phyloP scores from a whole-genome alignment of 2,888 invertebrate species.

The Hermaeophaga mercurialis region DNA sequence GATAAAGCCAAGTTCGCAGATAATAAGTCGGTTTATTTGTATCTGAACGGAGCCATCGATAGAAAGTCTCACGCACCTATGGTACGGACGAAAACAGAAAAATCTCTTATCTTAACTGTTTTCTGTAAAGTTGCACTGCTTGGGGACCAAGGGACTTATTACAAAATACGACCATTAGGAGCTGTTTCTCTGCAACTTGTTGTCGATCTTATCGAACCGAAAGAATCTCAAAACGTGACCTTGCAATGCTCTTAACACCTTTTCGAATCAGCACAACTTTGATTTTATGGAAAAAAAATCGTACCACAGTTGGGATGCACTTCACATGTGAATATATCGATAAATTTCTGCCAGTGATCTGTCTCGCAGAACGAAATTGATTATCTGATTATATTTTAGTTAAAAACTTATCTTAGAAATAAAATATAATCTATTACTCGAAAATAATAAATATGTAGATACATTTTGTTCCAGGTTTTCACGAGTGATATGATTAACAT shows the following conservation, averaged over 20 bases:
- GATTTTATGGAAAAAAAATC: conserved; percentile 32
- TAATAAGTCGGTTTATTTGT: conserved; percentile 37
- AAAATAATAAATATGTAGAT: too few species aligned
- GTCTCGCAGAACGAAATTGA: conserved; percentile 17
- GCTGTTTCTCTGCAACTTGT: conserved; percentile 55
- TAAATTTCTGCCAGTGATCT: conserved; percentile 9
- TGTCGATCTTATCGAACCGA: conserved; percentile 54
- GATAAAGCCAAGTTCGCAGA: conserved; percentile 10
- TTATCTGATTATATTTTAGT: conserved; percentile 7
- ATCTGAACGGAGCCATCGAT: conserved; percentile 41
- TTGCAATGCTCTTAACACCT: conserved; percentile 56
- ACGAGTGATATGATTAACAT: too few species aligned
- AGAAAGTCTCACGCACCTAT: conserved; percentile 49
- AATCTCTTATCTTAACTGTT: conserved; percentile 51
- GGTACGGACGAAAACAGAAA: conserved; percentile 28
- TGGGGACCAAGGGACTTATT: conserved; percentile 44
- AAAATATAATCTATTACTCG: too few species aligned
- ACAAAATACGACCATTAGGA: conserved; percentile 55
- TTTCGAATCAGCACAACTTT: conserved; percentile 43
- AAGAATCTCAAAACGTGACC: conserved; percentile 57
- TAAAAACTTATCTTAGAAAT: too few species aligned
- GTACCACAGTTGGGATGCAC: conserved; percentile 23
- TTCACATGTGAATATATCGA: conserved; percentile 26
- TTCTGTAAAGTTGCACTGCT: conserved; percentile 49
- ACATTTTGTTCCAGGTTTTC: too few species aligned